A percentile compares a stretch with the other conserved stretches of the same genome.
These are phyloP conservation scores for Actias luna DNA, from an alignment of 2,888 invertebrate species.

Conservation along the genomic window DNA sequence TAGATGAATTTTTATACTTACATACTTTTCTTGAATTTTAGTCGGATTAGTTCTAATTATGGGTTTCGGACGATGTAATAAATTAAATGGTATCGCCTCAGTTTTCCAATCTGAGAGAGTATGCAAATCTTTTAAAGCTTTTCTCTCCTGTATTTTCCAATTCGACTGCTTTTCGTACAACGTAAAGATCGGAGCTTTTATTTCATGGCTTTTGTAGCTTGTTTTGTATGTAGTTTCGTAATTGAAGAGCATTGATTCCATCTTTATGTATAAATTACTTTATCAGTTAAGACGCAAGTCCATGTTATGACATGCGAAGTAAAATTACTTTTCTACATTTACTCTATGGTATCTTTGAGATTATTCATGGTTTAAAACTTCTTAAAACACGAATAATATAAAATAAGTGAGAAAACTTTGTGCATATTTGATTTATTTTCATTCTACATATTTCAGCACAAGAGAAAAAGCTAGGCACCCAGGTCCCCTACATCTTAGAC, in stretches of 20 bases:
- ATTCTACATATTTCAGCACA: no score
- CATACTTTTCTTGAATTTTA: slow-evolving; percentile 32
- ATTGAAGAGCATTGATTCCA: slow-evolving; percentile 47
- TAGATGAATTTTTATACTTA: slow-evolving; percentile 4
- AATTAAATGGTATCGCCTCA: slow-evolving; percentile 40
- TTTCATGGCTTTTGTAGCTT: slow-evolving; percentile 35
- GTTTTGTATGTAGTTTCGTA: slow-evolving; percentile 44
- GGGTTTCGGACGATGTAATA: slow-evolving; percentile 40
- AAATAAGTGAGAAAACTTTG: no score
- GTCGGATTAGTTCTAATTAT: slow-evolving; percentile 44
- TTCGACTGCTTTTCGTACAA: slow-evolving; percentile 34
- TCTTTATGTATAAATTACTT: slow-evolving; percentile 16
- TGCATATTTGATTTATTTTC: no score
- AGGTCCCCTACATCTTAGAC: no score
- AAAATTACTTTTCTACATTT: background rate
- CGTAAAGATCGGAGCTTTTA: slow-evolving; percentile 32
- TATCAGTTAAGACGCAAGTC: background rate
- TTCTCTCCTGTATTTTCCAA: slow-evolving; percentile 20
- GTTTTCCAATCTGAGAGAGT: slow-evolving; percentile 45
- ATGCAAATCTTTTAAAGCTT: slow-evolving; percentile 46
- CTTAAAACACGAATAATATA: background rate
- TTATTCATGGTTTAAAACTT: background rate
- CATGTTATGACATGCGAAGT: background rate
- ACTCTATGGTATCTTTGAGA: background rate
- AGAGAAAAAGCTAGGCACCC: no score